phyloP scores from a whole-genome alignment of 2,888 invertebrate species.

The Rhopalosiphum nymphaeae region DNA sequence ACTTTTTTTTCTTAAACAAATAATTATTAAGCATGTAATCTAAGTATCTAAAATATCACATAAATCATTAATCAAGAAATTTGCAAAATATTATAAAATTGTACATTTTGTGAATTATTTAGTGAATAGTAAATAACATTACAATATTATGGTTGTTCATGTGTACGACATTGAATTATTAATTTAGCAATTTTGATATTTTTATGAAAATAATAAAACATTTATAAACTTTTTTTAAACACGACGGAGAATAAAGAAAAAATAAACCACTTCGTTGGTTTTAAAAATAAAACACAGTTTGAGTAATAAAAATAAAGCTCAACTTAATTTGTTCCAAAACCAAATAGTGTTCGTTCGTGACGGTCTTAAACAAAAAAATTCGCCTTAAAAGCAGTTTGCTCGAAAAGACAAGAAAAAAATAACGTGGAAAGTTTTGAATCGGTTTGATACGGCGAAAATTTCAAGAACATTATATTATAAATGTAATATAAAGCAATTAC shows the following conservation, averaged over 20 bases:
- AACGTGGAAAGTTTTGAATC: not conserved
- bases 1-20: not conserved
- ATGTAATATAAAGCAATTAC: not conserved
- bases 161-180: not conserved
- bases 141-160: not conserved
- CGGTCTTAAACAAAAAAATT: not conserved
- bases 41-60: not conserved
- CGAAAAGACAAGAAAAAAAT: not conserved
- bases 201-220: conserved; percentile 18
- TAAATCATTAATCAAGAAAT: not conserved
- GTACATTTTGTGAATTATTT: not conserved
- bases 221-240: conserved; percentile 32
- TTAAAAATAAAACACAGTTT: conserved; percentile 16
- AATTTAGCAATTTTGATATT: not conserved
- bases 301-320: not conserved
- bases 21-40: not conserved
- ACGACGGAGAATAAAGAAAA: no score
- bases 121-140: not conserved
- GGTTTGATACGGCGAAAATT: not conserved
- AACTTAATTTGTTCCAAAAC: conserved; percentile 11
- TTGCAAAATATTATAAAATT: not conserved
- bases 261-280: not conserved
- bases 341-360: not conserved
- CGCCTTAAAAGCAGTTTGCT: not conserved
- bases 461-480: not conserved